These are phyloP conservation scores for Anableps anableps DNA, from an alignment of 2,797 vertebrate genomes.

Conservation along the genomic window DNA sequence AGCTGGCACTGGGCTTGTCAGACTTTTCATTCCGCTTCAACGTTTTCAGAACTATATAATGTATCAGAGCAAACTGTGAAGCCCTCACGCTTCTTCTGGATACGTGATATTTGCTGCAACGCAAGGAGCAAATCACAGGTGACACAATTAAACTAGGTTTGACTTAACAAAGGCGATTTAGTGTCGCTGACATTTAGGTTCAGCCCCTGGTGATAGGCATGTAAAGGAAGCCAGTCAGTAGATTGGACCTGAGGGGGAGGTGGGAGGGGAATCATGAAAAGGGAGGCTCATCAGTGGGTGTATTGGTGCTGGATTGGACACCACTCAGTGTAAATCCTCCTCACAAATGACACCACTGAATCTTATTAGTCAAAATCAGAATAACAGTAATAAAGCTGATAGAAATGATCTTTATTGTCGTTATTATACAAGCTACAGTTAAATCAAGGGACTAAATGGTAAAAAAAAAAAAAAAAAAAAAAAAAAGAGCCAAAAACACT, in stretches of 20 bases:
- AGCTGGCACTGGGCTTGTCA: constrained; percentile 69
- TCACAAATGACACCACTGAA: constrained; percentile 1
- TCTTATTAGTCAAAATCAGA: background rate
- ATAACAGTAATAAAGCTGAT: background rate
- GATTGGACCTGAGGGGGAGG: constrained; percentile 82
- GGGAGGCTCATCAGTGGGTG: constrained; percentile 43
- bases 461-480: too few relatives aligned
- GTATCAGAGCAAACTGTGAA: constrained; percentile 55
- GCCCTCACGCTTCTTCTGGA: constrained; percentile 47
- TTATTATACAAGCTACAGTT: constrained; percentile 10
- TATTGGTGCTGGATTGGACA: constrained; percentile 25
- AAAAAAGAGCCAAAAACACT: constrained; percentile 41
- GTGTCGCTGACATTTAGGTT: constrained; percentile 96
- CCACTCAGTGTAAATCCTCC: constrained; percentile 13
- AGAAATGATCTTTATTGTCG: constrained; percentile 10
- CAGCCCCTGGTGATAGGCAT: constrained; percentile 91
- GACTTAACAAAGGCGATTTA: constrained; percentile 79
- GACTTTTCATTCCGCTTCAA: constrained; percentile 67
- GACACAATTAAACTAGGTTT: constrained; percentile 77
- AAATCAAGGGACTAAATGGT: constrained; percentile 7
- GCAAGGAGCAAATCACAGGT: constrained; percentile 67
- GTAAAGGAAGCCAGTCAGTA: constrained; percentile 94
- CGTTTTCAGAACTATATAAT: constrained; percentile 51
- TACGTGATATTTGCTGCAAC: constrained; percentile 52
- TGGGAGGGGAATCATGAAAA: constrained; percentile 37